Base-by-base conservation (phyloP, 2,113 vertebrate genomes). In the Megalops atlanticus region DNA sequence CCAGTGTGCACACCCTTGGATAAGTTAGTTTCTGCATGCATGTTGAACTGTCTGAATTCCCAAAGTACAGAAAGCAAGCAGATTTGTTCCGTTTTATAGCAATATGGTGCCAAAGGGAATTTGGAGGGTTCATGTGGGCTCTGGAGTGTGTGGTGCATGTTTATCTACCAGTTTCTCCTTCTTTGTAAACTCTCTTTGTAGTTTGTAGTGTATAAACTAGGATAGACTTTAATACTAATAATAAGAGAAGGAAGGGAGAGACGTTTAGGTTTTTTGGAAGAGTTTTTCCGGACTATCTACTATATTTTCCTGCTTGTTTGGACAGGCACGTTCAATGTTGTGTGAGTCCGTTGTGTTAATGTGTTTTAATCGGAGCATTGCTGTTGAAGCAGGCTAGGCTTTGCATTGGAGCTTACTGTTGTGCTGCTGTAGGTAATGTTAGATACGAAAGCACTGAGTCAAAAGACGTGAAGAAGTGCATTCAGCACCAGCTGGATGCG, bases 61-160 rank as follows among this genome's bases (percentile, higher is more conserved):
- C n/a, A 6, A 14, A 36, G 36, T 40, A 24, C 49, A 24, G 11
- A 11, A 54, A 33, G 54, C 11, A 18, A 18, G 36, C 38, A 69
- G 54, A 4, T 43, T 41, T 58, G 36, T 45, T 47, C 12, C 68
- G 36, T 79, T 71, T 49, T 47, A n/a, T 31, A 73, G 78, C 58
- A 64, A 64, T 79, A 36, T 79, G 45, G 40, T 79, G 64, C 41
- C 78, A 47, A 49, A 71, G 69, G 78, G 43, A 47, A 27, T 16
- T 18, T 80, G 45, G 73, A 39, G n/a, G 45, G 45, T 52, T 80
- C 52, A 38, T 31, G 38, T 36, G 8, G 21, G 69, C 24, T 72
- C 21, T 73, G 36, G 27, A 80, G 43, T 73, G 45, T 31, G 27
- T 79, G 2, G 49, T 54, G 18, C 24, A 54, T 64, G 21, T 80